Percentiles rank a stretch among this genome's conserved stretches.
These are phyloP conservation scores for Pomatostomus ruficeps DNA, from an alignment of 2,113 vertebrate genomes.

Conservation along the genomic window DNA sequence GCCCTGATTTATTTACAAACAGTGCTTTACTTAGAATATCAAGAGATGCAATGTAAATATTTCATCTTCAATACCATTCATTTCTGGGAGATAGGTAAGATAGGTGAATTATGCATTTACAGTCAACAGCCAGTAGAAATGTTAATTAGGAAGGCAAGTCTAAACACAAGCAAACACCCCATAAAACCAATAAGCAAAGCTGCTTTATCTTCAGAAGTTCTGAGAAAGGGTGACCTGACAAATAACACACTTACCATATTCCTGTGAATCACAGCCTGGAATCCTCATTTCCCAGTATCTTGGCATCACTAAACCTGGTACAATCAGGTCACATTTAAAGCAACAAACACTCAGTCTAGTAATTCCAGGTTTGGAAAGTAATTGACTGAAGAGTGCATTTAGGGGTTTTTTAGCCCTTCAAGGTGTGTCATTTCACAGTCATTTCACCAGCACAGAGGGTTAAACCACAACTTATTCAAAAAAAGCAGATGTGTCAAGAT, in stretches of 20 bases:
- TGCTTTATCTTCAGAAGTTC: not conserved
- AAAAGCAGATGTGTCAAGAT: not conserved
- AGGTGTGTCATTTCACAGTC: not conserved
- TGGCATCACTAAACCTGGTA: not conserved
- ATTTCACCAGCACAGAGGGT: not conserved
- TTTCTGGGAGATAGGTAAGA: not conserved
- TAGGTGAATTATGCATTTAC: not conserved
- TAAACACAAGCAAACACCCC: not conserved
- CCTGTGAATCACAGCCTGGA: not conserved
- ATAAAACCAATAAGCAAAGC: not conserved
- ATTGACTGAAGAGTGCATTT: rapidly evolving
- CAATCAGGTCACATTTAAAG: not conserved
- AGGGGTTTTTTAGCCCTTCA: not conserved
- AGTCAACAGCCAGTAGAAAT: not conserved
- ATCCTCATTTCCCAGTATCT: not conserved
- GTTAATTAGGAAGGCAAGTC: not conserved
- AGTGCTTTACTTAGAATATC: not conserved
- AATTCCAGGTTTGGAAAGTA: not conserved
- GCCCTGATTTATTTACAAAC: not conserved
- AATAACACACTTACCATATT: not conserved
- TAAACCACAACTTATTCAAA: not conserved
- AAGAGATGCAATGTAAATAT: not conserved
- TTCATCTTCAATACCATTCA: not conserved
- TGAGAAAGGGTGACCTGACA: not conserved
- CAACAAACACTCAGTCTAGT: not conserved